Evolutionary conservation across 2,113 vertebrate species (phyloP), one percentile per base, ranked within the genome.

Genomic region (Megaceryle torquata): DNA sequence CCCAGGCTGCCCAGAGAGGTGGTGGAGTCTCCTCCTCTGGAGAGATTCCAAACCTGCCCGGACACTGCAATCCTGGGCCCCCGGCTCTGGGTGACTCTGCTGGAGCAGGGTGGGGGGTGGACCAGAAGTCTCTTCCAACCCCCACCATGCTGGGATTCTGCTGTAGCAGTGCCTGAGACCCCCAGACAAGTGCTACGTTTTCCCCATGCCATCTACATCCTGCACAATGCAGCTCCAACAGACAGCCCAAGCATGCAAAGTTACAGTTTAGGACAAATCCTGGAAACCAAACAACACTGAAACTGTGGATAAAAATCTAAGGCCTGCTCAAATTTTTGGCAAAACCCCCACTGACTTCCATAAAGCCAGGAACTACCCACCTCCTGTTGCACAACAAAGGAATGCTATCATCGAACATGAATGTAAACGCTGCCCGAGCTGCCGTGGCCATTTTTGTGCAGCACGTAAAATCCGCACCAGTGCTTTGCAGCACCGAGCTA

Each of bases 301-400:
- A 60, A 81, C 21, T n/a, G 41, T 13, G 70, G 39, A 64, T 48
- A 86, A 91, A 37, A 94, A 81, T 51, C 80, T 56, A 75, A 74
- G 11, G 19, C 15, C 39, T 35, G 39, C 61, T 96, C 76, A 71
- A 13, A 83, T 92, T 88, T 79, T 74, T 93, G 72, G 46, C 72
- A 86, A 86, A 77, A 54, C 20, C 15, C 18, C 21, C 0, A 2
- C 15, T 24, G 70, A 63, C 39, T 93, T 95, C 60, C 65, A 56
- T 2, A 83, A 83, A 86, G 72, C 21, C 82, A 90, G 51, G 43
- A 90, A 35, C 79, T 67, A 74, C 72, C 15, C 67, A 83, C 14
- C 37, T 86, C 56, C 61, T 84, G 7, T 46, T 69, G 72, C 80
- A 83, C n/a, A 82, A 68, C 53, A 82, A 88, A 92, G 77, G 77